These are phyloP conservation scores for Pteropus alecto DNA, from an alignment of 2,113 vertebrate species.

Conservation along the genomic window DNA sequence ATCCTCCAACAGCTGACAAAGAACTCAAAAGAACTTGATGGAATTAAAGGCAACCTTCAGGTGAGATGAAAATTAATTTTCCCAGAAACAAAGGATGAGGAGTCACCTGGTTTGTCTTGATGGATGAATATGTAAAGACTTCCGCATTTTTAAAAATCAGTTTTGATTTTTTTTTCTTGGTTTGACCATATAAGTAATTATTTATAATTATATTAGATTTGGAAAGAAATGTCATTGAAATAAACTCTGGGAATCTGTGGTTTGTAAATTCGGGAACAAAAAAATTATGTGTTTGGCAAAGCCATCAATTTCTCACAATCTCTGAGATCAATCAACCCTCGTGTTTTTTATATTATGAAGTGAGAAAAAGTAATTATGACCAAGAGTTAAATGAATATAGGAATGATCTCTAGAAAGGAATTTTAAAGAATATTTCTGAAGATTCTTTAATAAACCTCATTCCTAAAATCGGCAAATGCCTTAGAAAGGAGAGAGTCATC, in stretches of 20 bases:
- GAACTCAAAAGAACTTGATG: slow-evolving; percentile 93
- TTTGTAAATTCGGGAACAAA: neutral
- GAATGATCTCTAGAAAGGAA: neutral
- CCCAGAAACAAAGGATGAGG: neutral
- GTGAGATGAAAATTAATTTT: slow-evolving; percentile 78
- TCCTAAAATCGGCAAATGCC: neutral
- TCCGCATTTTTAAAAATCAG: neutral
- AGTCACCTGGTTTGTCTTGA: neutral
- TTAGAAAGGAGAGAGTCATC: neutral
- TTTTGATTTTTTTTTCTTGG: neutral
- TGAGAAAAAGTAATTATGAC: slow-evolving; percentile 39
- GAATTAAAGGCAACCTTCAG: slow-evolving; percentile 95
- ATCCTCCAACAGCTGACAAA: slow-evolving; percentile 94
- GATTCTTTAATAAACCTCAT: slow-evolving; percentile 5
- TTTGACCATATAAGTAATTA: neutral
- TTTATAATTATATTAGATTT: slow-evolving; percentile 30
- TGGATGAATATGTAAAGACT: neutral
- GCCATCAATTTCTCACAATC: neutral
- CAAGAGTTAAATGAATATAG: neutral
- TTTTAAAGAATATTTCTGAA: slow-evolving; percentile 29
- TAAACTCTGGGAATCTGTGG: neutral
- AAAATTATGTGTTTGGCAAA: neutral
- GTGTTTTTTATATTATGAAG: slow-evolving; percentile 35
- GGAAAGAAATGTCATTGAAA: slow-evolving; percentile 30
- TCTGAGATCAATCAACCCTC: slow-evolving; percentile 1